phyloP scores from a whole-genome alignment of 2,888 invertebrate species.

The Harmothoe impar region DNA sequence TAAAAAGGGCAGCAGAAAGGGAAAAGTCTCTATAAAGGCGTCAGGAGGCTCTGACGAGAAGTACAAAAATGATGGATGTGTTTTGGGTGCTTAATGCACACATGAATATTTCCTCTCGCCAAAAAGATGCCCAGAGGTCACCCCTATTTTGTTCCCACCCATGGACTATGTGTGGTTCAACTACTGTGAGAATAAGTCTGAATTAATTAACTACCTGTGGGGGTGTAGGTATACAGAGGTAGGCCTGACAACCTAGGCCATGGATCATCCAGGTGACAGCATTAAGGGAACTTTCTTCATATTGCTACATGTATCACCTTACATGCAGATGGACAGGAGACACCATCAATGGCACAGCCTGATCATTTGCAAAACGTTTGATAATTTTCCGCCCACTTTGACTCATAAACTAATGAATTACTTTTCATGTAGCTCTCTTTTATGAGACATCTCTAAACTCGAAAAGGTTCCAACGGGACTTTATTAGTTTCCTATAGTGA shows the following conservation, averaged over 20 bases:
- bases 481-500: too few species aligned
- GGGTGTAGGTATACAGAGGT: not conserved
- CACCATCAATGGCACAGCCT: too few species aligned
- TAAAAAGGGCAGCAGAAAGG: not conserved
- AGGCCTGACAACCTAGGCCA: not conserved
- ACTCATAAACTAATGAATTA: too few species aligned
- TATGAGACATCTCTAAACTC: too few species aligned
- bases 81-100: not conserved
- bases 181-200: not conserved
- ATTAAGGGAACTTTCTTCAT: too few species aligned
- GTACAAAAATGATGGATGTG: slow-evolving; percentile 34
- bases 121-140: not conserved
- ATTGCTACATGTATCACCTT: too few species aligned
- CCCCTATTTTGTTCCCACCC: slow-evolving; percentile 16
- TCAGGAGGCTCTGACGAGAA: not conserved
- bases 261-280: not conserved
- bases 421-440: too few species aligned
- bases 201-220: slow-evolving; percentile 1
- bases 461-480: too few species aligned
- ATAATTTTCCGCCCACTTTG: too few species aligned
- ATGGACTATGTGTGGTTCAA: not conserved
- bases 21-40: not conserved
- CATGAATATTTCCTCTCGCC: not conserved
- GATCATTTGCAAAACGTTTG: too few species aligned
- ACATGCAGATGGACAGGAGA: too few species aligned